Evolutionary conservation across 2,888 invertebrate species (phyloP).

Genomic region (Adelphocoris suturalis): DNA sequence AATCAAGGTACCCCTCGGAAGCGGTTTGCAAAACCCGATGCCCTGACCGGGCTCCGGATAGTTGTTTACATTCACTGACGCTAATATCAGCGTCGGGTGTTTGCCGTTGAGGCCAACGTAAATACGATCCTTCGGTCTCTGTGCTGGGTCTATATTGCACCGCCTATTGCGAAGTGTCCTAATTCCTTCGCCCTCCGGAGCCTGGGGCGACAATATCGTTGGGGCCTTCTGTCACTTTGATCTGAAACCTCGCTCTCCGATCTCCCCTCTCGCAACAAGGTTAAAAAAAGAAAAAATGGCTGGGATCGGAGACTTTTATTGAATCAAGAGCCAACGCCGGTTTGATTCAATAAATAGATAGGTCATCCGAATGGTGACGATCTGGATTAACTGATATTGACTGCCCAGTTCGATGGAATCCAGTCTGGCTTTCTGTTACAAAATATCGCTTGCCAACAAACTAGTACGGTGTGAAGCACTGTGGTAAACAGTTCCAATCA

Average conservation of each 20-base stretch:
- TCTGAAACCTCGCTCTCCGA: constrained; percentile 2
- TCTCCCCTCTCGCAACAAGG: background rate
- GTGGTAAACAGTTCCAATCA: no score
- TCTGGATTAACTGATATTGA: no score
- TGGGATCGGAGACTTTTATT: background rate
- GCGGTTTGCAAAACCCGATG: background rate
- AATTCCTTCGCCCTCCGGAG: constrained; percentile 58
- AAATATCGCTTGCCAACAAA: no score
- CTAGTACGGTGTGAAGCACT: no score
- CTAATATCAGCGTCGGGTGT: constrained; percentile 62
- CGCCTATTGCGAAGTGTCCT: constrained; percentile 62
- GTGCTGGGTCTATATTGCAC: constrained; percentile 48
- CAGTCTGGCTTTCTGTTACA: no score
- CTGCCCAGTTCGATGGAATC: no score
- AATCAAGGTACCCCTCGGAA: constrained; percentile 9
- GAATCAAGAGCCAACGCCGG: background rate
- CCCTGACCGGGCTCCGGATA: background rate
- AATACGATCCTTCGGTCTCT: constrained; percentile 54
- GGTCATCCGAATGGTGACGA: no score
- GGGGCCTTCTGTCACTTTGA: constrained; percentile 36
- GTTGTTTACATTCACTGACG: constrained; percentile 67
- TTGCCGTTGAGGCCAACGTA: constrained; percentile 62
- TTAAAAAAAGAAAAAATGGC: background rate
- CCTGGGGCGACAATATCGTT: constrained; percentile 65
- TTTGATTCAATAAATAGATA: background rate